Conservation (phyloP, 1,140 invertebrate genomes). For the Melanaphis sacchari region DNA sequence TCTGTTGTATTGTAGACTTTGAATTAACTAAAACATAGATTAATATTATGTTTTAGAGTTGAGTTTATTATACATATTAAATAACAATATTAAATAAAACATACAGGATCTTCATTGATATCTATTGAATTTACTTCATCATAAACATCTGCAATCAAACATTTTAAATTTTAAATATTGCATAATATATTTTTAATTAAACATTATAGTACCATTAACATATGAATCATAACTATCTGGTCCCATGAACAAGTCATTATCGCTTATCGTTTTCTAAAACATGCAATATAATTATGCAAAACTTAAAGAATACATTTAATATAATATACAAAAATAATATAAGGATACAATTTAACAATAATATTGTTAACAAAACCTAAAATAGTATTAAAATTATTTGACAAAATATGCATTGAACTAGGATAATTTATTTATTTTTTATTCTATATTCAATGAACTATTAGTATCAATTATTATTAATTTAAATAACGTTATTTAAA, state of each 20-base stretch:
- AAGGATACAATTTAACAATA: not conserved
- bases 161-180: not conserved
- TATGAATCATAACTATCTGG: conserved; percentile 34
- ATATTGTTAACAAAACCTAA: not conserved
- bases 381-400: not conserved
- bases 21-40: conserved; percentile 31
- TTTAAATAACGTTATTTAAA: not conserved
- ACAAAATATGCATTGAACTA: not conserved
- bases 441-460: not conserved
- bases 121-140: conserved; percentile 21
- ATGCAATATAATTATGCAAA: not conserved
- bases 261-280: not conserved
- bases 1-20: not conserved
- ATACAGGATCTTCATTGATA: conserved; percentile 18
- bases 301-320: not conserved
- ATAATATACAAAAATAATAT: not conserved
- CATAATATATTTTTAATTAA: not conserved
- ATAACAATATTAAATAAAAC: conserved; percentile 4
- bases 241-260: not conserved
- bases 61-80: not conserved
- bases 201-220: not conserved
- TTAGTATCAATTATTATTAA: not conserved
- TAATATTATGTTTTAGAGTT: not conserved
- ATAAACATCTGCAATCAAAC: conserved; percentile 22
- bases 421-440: not conserved